These are phyloP conservation scores for Yponomeuta cagnagella DNA, from an alignment of 2,888 invertebrate species.

Conservation along the genomic window DNA sequence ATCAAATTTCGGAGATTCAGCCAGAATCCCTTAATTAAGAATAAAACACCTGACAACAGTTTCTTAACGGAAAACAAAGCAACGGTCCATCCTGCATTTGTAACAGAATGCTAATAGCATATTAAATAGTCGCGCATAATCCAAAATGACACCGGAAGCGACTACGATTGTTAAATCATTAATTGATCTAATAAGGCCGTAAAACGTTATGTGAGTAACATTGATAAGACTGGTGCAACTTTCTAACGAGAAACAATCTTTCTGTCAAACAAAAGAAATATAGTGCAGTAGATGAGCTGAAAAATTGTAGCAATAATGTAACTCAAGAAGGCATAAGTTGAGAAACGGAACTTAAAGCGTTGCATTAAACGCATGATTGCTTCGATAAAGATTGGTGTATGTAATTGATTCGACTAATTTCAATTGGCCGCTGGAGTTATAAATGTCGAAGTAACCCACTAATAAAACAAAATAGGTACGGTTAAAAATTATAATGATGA, in stretches of 20 bases:
- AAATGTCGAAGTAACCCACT: too few relatives aligned
- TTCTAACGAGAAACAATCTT: not conserved
- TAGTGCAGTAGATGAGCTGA: not conserved
- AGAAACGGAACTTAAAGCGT: too few relatives aligned
- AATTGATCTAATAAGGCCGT: slow-evolving; percentile 31
- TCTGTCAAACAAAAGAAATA: not conserved
- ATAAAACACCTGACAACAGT: too few relatives aligned
- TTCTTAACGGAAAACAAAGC: not conserved
- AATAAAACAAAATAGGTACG: too few relatives aligned
- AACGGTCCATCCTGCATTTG: not conserved
- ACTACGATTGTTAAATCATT: slow-evolving; percentile 46
- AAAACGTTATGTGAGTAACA: not conserved
- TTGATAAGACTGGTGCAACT: not conserved
- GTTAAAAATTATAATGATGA: too few relatives aligned
- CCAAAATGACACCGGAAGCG: slow-evolving; percentile 45
- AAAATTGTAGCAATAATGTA: not conserved
- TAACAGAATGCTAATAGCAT: slow-evolving; percentile 1
- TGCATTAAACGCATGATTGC: not conserved
- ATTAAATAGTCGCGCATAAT: slow-evolving; percentile 27
- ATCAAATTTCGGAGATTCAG: too few relatives aligned
- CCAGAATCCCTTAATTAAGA: too few relatives aligned
- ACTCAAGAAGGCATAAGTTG: not conserved
- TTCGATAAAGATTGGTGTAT: not conserved
- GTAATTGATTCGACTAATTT: not conserved
- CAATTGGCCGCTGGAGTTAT: too few relatives aligned